Evolutionary conservation across 2,888 invertebrate species (phyloP), one percentile per base, ranked within the genome.

Genomic region (Petrolisthes cinctipes): DNA sequence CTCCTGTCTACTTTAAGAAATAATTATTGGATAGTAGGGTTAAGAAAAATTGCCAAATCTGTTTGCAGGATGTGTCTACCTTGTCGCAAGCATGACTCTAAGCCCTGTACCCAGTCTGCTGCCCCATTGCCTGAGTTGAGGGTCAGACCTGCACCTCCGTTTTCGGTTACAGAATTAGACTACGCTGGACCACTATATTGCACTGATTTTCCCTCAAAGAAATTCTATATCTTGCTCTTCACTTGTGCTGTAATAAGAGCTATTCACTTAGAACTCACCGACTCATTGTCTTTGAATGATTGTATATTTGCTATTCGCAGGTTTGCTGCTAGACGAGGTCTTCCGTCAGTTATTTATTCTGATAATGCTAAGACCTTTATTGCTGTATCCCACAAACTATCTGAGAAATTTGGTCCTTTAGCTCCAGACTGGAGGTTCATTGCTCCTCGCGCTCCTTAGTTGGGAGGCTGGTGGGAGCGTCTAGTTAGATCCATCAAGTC

Each of bases 381-480:
- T 76, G 76, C 37, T 51, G 51, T 20, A 11, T 76, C 76, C 51
- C 23, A 54, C 76, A 76, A 51, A 76, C 51, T 76, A 37, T 5
- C 4, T 4, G 37, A 76, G 76, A 76, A 20, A 6, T 76, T 76
- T 51, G 9, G 76, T 76, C 76, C 76, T 14, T 14, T 76, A 0
- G 76, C 76, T 51, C 51, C 51, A 51, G 20, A 85, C 0, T 92
- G 92, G 92, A 90, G 89, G 17, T 93, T 93, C 89, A 93, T 92
- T 83, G 92, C 92, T 5, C 93, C 92, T 5, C 90, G 91, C 0
- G 92, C 93, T 5, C 91, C 93, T 1, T 93, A 93, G 93, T 92
- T 92, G 92, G 93, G 93, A 81, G 93, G 93, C 75, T 92, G 92
- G 91, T 93, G 92, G 92, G 93, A 93, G 91, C 91, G 93, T 37